phyloP scores from a whole-genome alignment of 2,888 invertebrate genomes.

The Lacanobia oleracea region DNA sequence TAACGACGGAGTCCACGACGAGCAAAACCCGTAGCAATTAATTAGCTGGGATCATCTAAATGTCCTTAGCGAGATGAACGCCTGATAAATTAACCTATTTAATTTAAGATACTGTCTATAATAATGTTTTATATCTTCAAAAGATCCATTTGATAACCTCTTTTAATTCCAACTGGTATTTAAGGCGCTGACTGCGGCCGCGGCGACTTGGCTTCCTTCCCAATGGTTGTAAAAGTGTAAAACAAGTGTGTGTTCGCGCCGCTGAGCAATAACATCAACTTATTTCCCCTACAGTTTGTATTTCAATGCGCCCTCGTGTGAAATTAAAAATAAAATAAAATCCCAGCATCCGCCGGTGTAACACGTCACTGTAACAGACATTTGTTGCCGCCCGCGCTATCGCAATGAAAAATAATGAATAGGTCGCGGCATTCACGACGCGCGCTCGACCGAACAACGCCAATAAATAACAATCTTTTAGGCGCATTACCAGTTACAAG shows the following conservation, averaged over 20 bases:
- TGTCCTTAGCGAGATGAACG: constrained; percentile 62
- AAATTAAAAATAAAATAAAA: constrained; percentile 45
- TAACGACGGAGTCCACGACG: constrained; percentile 54
- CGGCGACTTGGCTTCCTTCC: constrained; percentile 63
- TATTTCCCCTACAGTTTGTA: constrained; percentile 48
- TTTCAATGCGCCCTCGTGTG: constrained; percentile 22
- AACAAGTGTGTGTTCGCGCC: constrained; percentile 58
- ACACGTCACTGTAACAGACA: constrained; percentile 25
- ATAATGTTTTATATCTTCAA: constrained; percentile 61
- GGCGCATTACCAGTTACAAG: constrained; percentile 56
- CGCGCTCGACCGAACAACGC: constrained; percentile 34
- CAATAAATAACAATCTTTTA: constrained; percentile 65
- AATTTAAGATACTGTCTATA: constrained; percentile 59
- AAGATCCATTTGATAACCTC: constrained; percentile 54
- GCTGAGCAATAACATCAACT: constrained; percentile 47
- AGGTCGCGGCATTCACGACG: constrained; percentile 24
- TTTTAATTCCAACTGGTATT: constrained; percentile 54
- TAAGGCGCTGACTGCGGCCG: constrained; percentile 40
- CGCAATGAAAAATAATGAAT: constrained; percentile 45
- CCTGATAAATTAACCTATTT: constrained; percentile 66
- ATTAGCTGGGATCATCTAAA: constrained; percentile 70
- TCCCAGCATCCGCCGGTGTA: neutral
- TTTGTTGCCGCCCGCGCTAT: constrained; percentile 21
- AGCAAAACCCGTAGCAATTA: constrained; percentile 64
- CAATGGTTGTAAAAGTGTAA: constrained; percentile 60